Evolutionary conservation across 2,113 vertebrate species (phyloP), one percentile per base, ranked within the genome.

Genomic region (Barnardius zonarius): DNA sequence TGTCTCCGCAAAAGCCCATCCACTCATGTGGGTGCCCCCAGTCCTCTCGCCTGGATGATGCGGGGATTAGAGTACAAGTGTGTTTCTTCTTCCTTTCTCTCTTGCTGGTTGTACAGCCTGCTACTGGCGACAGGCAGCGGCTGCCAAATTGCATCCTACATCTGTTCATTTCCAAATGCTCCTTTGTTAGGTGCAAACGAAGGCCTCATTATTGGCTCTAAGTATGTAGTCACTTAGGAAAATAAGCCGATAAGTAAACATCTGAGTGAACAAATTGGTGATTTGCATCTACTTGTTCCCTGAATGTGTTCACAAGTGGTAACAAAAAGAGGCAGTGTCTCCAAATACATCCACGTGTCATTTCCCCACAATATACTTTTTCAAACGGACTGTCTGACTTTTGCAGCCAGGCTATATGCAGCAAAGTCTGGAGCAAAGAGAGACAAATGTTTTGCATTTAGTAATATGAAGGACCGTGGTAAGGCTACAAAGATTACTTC

Each of bases 111-210:
- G 89, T 93, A 82, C 69, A 85, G 19, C 17, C 41, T 1, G 1
- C 70, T 94, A 33, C 80, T 49, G 20, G 77, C 73, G 69, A 92
- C 74, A 43, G 55, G 74, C 89, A 75, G 85, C 1, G 78, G 61
- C 93, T 96, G 96, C 96, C 93, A 93, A 94, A 96, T 91, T 86
- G 63, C 94, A 89, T 92, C 83, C 81, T 93, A 73, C 95, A 93
- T 93, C 93, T 93, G 94, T 84, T 93, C 83, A 2, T 83, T 92
- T 93, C 88, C 94, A 97, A 91, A 77, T 11, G 10, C 1, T 62
- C 84, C 91, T 92, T 95, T 96, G 93, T 92, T 92, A 91, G 86
- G 92, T 96, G 83, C 55, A 83, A 82, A 70, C 5, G 66, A 92
- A 96, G 80, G 75, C 74, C 67, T 93, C 88, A 63, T 93, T 94